A percentile compares a stretch with the other conserved stretches of the same genome.
phyloP scores from a whole-genome alignment of 2,888 invertebrate genomes.

The Pasiphila rectangulata region DNA sequence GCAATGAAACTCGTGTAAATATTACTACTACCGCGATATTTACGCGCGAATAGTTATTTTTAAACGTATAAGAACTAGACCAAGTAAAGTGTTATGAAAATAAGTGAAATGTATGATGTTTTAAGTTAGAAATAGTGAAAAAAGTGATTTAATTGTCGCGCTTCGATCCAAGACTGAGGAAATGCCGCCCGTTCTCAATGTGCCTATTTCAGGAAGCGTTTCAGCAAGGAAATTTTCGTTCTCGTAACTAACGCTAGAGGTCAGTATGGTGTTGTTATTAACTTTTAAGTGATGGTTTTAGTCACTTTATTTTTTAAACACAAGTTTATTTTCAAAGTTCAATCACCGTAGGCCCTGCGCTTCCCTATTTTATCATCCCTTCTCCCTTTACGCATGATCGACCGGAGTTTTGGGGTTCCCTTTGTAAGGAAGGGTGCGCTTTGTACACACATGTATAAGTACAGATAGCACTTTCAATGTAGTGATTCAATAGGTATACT shows the following conservation, averaged over 20 bases:
- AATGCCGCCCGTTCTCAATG: slow-evolving; percentile 67
- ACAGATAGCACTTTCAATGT: slow-evolving; percentile 26
- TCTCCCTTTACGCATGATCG: slow-evolving; percentile 81
- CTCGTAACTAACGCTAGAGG: slow-evolving; percentile 76
- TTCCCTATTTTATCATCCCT: slow-evolving; percentile 79
- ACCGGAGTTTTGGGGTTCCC: slow-evolving; percentile 78
- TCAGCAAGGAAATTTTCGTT: slow-evolving; percentile 76
- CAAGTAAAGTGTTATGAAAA: slow-evolving; percentile 47
- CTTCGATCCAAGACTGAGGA: slow-evolving; percentile 74
- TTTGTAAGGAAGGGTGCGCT: slow-evolving; percentile 68
- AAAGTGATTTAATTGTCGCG: slow-evolving; percentile 61
- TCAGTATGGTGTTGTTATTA: slow-evolving; percentile 55
- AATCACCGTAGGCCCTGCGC: slow-evolving; percentile 66
- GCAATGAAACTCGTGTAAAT: slow-evolving; percentile 75
- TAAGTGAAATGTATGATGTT: slow-evolving; percentile 48
- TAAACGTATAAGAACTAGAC: slow-evolving; percentile 51
- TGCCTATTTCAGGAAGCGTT: slow-evolving; percentile 76
- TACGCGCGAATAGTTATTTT: slow-evolving; percentile 68
- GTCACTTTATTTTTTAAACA: slow-evolving; percentile 11
- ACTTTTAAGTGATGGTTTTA: slow-evolving; percentile 20
- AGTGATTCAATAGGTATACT: slow-evolving; percentile 27
- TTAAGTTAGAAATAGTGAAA: slow-evolving; percentile 55
- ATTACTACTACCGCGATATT: slow-evolving; percentile 74
- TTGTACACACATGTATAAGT: slow-evolving; percentile 38
- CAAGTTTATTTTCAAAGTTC: slow-evolving; percentile 48